Base-by-base conservation (phyloP, 2,113 vertebrate species). In the Pomatorhinus ruficollis region DNA sequence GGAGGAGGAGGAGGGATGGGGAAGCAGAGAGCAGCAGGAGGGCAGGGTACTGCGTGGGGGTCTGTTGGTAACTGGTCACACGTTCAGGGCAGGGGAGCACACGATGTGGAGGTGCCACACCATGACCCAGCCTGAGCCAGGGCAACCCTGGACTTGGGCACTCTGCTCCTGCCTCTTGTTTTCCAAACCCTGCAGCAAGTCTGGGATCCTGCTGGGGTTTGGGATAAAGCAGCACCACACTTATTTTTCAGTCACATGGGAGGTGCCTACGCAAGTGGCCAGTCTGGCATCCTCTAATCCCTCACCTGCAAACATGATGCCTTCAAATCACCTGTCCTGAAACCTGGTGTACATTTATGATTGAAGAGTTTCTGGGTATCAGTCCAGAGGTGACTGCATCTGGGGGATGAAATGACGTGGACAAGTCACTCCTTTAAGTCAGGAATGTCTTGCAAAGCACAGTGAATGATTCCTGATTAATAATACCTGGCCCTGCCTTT, bases 1-100 rank as follows among this genome's bases (percentile, higher is more conserved):
- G 53, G n/a, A 87, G 60, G 79, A 87, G 60, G 79, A 84, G 76
- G 66, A 87, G 90, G 95, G 81, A 82, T 80, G 50, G 56, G 59
- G 50, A 82, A 65, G 44, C 45, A 59, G 70, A 90, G 77, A 90
- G 79, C 60, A 83, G 91, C 27, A 45, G 68, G 66, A 83, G 79
- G 42, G 85, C 71, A 89, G 85, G 45, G 63, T 0, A 3, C 28
- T 35, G 89, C 35, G 37, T 47, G 2, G 9, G 64, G 80, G 21
- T 33, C 49, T 35, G 2, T 31, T 27, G n/a, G 54, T 49, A 42
- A 42, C 18, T 33, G 71, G 23, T 23, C 5, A 6, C 4, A 6
- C 0, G 1, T 20, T 25, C 25, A 61, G 56, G 37, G 30, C 1
- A 1, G 60, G 31, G 28, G 22, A 59, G 16, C 57, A 31, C 0